Evolutionary conservation across 2,113 vertebrate species (phyloP), one percentile per base, ranked within the genome.

Genomic region (Beaufortia kweichowensis): DNA sequence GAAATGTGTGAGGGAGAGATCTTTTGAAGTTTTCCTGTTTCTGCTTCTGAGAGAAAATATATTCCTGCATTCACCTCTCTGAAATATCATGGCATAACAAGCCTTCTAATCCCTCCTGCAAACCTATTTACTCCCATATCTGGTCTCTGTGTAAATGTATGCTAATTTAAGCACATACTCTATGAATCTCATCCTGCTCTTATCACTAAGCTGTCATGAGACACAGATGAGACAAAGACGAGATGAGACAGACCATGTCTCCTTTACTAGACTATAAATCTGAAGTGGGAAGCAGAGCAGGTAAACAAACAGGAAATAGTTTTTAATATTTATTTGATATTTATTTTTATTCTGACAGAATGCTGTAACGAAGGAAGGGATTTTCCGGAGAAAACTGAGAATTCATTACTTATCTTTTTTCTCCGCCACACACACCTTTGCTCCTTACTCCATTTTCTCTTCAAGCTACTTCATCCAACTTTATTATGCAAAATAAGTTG

Each of bases 231-330:
- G 33, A 76, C 21, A 31, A 11, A 2, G 65, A 81, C 80, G 63
- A 82, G 56, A 84, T 79, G 79, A 81, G 85, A 85, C 81, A 79
- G 77, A 83, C 76, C 61, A 57, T 81, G 84, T 84, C 77, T 43
- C 60, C 69, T 82, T 65, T 81, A 75, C 23, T 26, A 43, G 63
- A 65, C 24, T 65, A 12, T 24, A 23, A 46, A 17, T 15, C 43
- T 46, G 9, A 24, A 3, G 11, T 64, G 35, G 23, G 35, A 7
- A 65, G 62, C 21, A 15, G 21, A 65, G 33, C 62, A 41, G 35
- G 35, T 26, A 14, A 64, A 46, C 15, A 15, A 41, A 59, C 33
- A 41, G n/a, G 35, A 43, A 15, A 43, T 65, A 14, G 5, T 17
- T 65, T 43, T 26, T 43, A 6, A 43, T 24, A 43, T 41, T 17